Evolutionary conservation across 2,888 invertebrate species (phyloP), one percentile per base, ranked within the genome.

Genomic region (Caenorhabditis sulstoni): DNA sequence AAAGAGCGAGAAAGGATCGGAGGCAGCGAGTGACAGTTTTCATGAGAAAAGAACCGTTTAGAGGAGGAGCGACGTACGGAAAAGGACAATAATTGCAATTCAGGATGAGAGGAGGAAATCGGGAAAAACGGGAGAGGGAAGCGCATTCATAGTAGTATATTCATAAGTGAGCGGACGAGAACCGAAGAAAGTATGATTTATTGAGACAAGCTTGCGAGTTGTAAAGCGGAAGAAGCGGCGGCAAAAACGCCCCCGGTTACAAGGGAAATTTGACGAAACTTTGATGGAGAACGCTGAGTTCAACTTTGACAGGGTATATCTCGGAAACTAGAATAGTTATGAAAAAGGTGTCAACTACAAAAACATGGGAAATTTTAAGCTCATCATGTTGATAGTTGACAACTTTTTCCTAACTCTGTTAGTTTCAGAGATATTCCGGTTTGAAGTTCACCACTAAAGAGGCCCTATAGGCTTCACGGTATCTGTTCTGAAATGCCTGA

Each of bases 151-250:
- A 45, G n/a, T n/a, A n/a, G n/a, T n/a, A 53, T 53, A 53, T 53
- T 53, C 53, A 53, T 53, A 53, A 53, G 53, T 37, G 53, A 53
- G 53, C 2, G 50, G 20, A 22, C 29, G 58, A 41, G 45, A 44
- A 18, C 44, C 22, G 8, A 11, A 11, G 41, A 71, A 62, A 71
- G 71, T 62, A 71, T 62, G 71, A 71, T 70, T 70, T 70, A 70
- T 70, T 61, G 61, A 70, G 70, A 61, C 70, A 70, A 45, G 45
- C n/a, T 7, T 29, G 4, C 29, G 7, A 29, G 29, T 29, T 29
- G 35, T 68, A 67, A 67, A 58, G 58, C 37, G 50, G 55, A 12
- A 20, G 20, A 29, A 29, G 39, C 9, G 18, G 39, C 9, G 18
- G 44, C 35, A 53, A 53, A 53, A 35, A 37, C 53, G 53, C 35